These are phyloP conservation scores for Parazoanthus atlanticus DNA, from an alignment of 92 coral and sea anemone genomes.

Conservation along the genomic window DNA sequence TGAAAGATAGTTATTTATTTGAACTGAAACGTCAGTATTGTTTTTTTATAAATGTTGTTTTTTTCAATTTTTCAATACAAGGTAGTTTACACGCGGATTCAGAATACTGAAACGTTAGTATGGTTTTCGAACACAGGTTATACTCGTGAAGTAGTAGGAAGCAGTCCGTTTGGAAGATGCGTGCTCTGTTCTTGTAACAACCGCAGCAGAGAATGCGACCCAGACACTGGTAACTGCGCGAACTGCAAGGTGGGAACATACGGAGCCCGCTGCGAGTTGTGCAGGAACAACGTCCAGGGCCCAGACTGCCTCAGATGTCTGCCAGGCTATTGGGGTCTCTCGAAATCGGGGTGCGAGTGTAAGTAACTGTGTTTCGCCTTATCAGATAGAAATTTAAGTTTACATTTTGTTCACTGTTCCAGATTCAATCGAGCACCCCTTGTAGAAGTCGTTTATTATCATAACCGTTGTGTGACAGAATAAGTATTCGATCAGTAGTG, in stretches of 20 bases:
- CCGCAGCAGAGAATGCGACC: constrained; percentile 77
- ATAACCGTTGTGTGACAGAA: too few species aligned
- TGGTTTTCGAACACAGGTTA: constrained; percentile 63
- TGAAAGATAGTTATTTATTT: neutral
- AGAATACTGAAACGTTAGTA: neutral
- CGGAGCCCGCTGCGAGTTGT: constrained; percentile 82
- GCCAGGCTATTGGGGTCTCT: constrained; percentile 84
- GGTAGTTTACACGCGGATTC: too few species aligned
- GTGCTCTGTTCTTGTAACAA: constrained; percentile 84
- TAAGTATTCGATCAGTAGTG: too few species aligned
- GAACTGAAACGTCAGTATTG: neutral
- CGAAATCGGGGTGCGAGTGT: constrained; percentile 80
- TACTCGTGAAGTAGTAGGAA: constrained; percentile 71
- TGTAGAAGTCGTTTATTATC: too few species aligned
- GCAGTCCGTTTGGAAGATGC: constrained; percentile 73
- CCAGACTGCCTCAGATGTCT: constrained; percentile 80
- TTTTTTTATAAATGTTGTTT: too few species aligned
- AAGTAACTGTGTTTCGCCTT: constrained; percentile 3
- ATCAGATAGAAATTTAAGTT: too few species aligned
- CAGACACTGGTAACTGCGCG: constrained; percentile 76
- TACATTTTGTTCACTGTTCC: too few species aligned
- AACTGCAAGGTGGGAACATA: constrained; percentile 87
- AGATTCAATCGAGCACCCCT: neutral
- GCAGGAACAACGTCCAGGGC: constrained; percentile 79
- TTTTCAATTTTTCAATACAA: too few species aligned